Conservation (phyloP, 2,888 invertebrate species). For the Lepidonotus clava region DNA sequence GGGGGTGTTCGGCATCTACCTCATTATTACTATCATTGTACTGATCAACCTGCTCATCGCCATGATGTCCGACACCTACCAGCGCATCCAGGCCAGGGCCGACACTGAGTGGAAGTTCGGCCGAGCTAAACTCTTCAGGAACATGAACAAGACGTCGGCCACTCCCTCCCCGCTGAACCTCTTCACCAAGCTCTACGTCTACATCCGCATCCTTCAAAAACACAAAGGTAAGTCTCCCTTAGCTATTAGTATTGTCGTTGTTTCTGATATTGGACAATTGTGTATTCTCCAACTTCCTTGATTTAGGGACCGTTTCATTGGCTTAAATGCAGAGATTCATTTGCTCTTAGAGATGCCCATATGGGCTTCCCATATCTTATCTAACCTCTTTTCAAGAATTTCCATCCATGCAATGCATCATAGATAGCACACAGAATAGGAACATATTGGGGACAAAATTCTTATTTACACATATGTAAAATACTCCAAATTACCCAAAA, state of each 20-base stretch:
- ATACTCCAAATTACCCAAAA: too few relatives aligned
- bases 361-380: too few relatives aligned
- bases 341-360: too few relatives aligned
- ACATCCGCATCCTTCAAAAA: conserved; percentile 74
- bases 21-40: conserved; percentile 98
- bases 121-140: conserved; percentile 97
- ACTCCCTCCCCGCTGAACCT: conserved; percentile 99
- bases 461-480: too few relatives aligned
- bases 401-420: too few relatives aligned
- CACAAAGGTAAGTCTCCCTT: conserved; percentile 69
- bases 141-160: conserved; percentile 98
- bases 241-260: background rate
- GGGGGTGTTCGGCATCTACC: conserved; percentile 94
- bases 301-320: too few relatives aligned
- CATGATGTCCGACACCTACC: conserved; percentile 99
- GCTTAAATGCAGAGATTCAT: too few relatives aligned
- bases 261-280: too few relatives aligned
- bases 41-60: conserved; percentile 99
- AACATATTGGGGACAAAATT: too few relatives aligned
- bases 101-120: conserved; percentile 99
- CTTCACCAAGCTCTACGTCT: conserved; percentile 86
- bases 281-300: too few relatives aligned
- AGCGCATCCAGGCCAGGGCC: conserved; percentile 99
- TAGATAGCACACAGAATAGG: too few relatives aligned
- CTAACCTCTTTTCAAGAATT: too few relatives aligned